Evolutionary conservation across 2,113 vertebrate genomes (phyloP).

Genomic region (Ranitomeya variabilis): DNA sequence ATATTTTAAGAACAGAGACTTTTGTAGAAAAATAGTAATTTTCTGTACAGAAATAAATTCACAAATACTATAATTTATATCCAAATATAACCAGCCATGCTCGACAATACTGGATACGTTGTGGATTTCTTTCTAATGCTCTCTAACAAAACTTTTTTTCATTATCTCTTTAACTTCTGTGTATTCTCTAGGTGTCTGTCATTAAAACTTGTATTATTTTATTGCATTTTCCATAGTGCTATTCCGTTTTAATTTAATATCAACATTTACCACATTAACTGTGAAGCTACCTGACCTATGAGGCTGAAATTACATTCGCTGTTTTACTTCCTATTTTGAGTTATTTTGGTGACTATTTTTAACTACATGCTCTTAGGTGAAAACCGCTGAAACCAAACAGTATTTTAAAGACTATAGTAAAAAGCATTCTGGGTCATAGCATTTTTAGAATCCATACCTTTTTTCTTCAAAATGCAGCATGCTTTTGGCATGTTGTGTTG

Average conservation of each 20-base stretch:
- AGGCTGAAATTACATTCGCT: no score
- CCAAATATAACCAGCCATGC: slow-evolving; percentile 45
- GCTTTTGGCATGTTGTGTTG: no score
- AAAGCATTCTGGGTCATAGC: no score
- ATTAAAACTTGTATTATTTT: not conserved
- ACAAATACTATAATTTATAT: slow-evolving; percentile 57
- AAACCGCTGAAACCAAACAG: no score
- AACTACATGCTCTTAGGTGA: no score
- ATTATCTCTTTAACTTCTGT: not conserved
- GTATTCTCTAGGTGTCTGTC: not conserved
- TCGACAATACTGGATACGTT: slow-evolving; percentile 11
- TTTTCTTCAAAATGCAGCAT: no score
- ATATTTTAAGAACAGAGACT: slow-evolving; percentile 52
- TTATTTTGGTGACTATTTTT: no score
- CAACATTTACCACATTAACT: not conserved
- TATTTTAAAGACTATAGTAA: no score
- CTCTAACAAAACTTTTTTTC: slow-evolving; percentile 39
- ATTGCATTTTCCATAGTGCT: not conserved
- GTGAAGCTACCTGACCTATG: no score
- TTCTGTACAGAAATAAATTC: slow-evolving; percentile 50
- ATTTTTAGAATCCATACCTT: no score
- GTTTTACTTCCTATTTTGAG: no score
- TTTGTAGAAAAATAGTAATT: slow-evolving; percentile 55
- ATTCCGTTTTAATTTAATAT: not conserved
- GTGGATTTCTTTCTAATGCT: slow-evolving; percentile 38